phyloP scores from a whole-genome alignment of 2,888 invertebrate species.

The Anarsia innoxiella region DNA sequence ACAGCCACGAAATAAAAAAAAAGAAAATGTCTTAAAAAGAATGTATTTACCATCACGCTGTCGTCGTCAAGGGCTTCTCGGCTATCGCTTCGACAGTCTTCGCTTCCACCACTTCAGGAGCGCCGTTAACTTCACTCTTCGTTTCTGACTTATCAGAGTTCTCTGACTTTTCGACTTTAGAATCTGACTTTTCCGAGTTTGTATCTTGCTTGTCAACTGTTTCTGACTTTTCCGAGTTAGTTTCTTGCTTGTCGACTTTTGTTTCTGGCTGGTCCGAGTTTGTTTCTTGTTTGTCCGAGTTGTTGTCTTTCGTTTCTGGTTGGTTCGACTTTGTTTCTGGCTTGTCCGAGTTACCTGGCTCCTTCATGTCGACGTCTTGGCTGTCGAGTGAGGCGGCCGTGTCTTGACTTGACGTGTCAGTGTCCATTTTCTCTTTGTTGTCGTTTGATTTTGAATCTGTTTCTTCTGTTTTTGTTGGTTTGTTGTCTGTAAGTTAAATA shows the following conservation, averaged over 20 bases:
- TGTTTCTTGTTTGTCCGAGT: no score
- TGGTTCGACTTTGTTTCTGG: no score
- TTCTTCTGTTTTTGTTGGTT: constrained; percentile 12
- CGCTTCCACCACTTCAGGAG: constrained; percentile 24
- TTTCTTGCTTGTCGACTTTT: not conserved
- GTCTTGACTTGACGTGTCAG: not conserved
- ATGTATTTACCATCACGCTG: constrained; percentile 62
- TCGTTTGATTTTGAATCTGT: not conserved
- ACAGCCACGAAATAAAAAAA: no score
- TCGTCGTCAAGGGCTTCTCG: constrained; percentile 33
- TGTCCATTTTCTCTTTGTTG: not conserved
- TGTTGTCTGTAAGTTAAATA: not conserved
- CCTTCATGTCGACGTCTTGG: not conserved
- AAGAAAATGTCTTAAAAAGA: no score
- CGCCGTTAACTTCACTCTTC: constrained; percentile 34
- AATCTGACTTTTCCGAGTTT: not conserved
- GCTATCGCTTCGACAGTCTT: constrained; percentile 34
- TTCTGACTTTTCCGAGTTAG: not conserved
- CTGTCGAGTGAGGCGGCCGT: not conserved
- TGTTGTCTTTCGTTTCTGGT: not conserved
- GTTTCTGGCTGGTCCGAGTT: not conserved
- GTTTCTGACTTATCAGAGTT: no score
- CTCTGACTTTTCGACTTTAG: not conserved
- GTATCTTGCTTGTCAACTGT: no score
- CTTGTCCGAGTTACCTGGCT: no score